Conservation (phyloP, 1,140 invertebrate species). For the Chrysopa pallens region DNA sequence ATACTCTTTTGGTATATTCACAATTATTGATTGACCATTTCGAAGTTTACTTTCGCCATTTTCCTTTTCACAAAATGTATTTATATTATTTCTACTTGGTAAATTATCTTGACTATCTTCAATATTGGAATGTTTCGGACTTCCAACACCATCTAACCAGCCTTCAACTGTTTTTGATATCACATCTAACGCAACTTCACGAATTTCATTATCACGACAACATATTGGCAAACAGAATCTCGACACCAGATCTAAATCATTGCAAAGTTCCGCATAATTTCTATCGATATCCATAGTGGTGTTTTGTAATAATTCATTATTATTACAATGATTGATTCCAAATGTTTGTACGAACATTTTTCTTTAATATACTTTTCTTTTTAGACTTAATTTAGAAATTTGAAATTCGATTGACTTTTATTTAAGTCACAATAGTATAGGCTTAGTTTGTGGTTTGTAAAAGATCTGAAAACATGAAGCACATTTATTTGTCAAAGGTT, state of each 20-base stretch:
- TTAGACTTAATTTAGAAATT: no score
- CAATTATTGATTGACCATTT: conserved; percentile 11
- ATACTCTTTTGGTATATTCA: conserved; percentile 29
- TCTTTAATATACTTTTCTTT: not conserved
- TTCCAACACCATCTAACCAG: conserved; percentile 32
- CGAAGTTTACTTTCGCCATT: not conserved
- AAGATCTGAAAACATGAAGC: no score
- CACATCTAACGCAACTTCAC: conserved; percentile 30
- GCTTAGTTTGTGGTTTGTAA: no score
- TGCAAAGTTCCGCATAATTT: conserved; percentile 12
- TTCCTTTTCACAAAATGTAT: not conserved
- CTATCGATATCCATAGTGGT: conserved; percentile 3
- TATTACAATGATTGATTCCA: conserved; percentile 15
- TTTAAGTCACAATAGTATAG: no score
- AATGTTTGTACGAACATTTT: conserved; percentile 17
- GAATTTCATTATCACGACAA: conserved; percentile 28
- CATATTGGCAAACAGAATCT: conserved; percentile 31
- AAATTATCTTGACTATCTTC: not conserved
- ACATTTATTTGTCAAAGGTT: no score
- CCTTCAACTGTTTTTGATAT: conserved; percentile 33
- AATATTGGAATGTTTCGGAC: conserved; percentile 19
- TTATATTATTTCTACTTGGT: not conserved
- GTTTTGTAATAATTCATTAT: conserved; percentile 10
- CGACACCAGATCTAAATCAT: conserved; percentile 30
- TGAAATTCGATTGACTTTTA: no score